Evolutionary conservation across 2,888 invertebrate genomes (phyloP), one percentile per base, ranked within the genome.

Genomic region (Caenorhabditis sp.): DNA sequence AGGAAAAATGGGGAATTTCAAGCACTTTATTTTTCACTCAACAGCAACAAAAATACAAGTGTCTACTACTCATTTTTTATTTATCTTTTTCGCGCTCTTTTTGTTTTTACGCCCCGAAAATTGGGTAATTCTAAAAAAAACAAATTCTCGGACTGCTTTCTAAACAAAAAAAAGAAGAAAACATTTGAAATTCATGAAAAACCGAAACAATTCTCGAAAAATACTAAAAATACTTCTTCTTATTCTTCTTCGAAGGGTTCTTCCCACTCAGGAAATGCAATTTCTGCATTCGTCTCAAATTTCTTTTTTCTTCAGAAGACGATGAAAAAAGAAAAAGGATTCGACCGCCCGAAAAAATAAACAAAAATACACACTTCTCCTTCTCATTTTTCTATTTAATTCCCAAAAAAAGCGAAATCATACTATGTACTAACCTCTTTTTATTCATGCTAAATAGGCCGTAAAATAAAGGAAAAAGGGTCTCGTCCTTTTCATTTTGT

Each of bases 401-500:
- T 31, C 43, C 43, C 43, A 43, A 43, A 43, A 43, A 43, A 43
- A 43, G 43, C 43, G 43, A 43, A 43, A 43, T 43, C 43, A 43
- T 43, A 43, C 43, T 43, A 43, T 43, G 43, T 43, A 43, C 43
- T 43, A 43, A 43, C 43, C 43, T 43, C 43, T 43, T 43, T 43
- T 43, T 43, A 43, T 43, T 43, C 43, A 43, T 43, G 43, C 43
- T 43, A 43, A 43, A 43, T 43, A 43, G 43, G 43, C 43, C 43
- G 43, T n/a, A 31, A 43, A 59, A 43, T 43, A 59, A 17, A 23
- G 25, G 23, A 21, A 14, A 25, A 59, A 38, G 21, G 43, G 59
- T 59, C 43, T 59, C 59, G 31, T 43, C 58, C n/a, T 36, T 20
- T 43, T 59, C 43, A 43, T 43, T 43, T 43, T 59, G 10, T 14